These are phyloP conservation scores for Parazoanthus swiftii DNA, from an alignment of 92 coral and sea anemone species.

Conservation along the genomic window DNA sequence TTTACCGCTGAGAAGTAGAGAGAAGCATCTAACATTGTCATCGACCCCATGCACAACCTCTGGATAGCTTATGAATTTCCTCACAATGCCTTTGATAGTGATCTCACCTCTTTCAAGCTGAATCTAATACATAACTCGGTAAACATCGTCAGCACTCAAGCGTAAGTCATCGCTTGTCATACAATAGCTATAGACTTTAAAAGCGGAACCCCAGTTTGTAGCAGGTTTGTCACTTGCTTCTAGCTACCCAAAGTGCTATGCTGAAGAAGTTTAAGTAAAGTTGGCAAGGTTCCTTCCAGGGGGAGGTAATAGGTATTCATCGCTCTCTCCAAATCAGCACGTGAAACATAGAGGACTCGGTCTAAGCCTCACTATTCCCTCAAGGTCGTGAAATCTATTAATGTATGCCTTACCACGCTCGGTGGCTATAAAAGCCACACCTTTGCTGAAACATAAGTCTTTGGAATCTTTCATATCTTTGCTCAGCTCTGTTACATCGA, in stretches of 20 bases:
- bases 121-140: too few relatives aligned
- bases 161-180: slow-evolving; percentile 29
- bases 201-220: slow-evolving; percentile 47
- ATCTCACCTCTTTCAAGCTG: not conserved
- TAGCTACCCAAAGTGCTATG: slow-evolving; percentile 48
- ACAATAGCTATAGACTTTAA: slow-evolving; percentile 49
- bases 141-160: not conserved
- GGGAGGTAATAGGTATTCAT: slow-evolving; percentile 37
- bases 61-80: slow-evolving; percentile 43
- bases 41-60: slow-evolving; percentile 38
- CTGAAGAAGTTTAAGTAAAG: slow-evolving; percentile 36
- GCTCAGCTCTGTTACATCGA: slow-evolving; percentile 10
- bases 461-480: slow-evolving; percentile 39
- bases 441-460: slow-evolving; percentile 13
- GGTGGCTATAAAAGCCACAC: not conserved
- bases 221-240: slow-evolving; percentile 23
- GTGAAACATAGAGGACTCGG: slow-evolving; percentile 54
- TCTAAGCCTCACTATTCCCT: slow-evolving; percentile 31
- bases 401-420: slow-evolving; percentile 7
- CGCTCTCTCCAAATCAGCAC: slow-evolving; percentile 49
- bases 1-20: slow-evolving; percentile 29
- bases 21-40: slow-evolving; percentile 33
- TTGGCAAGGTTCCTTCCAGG: slow-evolving; percentile 59
- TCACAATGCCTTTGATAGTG: slow-evolving; percentile 41
- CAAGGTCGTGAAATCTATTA: too few relatives aligned